Percentiles rank a stretch among this genome's conserved stretches.
Evolutionary conservation across 2,113 vertebrate genomes (phyloP).

Genomic region (rat (Rattus norvegicus)): GRCr8 NC_086028.1:27552001-27552500

Average conservation of each 20-base stretch:
- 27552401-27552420: conserved; percentile 18
- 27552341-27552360: conserved; percentile 21
- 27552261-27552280: not conserved
- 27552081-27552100: not conserved
- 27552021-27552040: conserved; percentile 14
- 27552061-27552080: not conserved
- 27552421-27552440: not conserved
- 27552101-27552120: not conserved
- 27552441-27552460: conserved; percentile 46
- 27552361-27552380: conserved; percentile 36
- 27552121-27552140: conserved; percentile 22
- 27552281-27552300: not conserved
- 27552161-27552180: not conserved
- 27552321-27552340: not conserved
- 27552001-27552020: conserved; percentile 66
- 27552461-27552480: not conserved
- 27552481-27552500: not conserved
- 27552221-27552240: not conserved
- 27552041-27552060: not conserved
- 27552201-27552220: conserved; percentile 24
- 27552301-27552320: conserved; percentile 27
- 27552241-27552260: not conserved
- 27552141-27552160: conserved; percentile 40
- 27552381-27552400: conserved; percentile 31
- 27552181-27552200: conserved; percentile 19